phyloP scores from a whole-genome alignment of 2,888 invertebrate species.

The Pandemis corylana region DNA sequence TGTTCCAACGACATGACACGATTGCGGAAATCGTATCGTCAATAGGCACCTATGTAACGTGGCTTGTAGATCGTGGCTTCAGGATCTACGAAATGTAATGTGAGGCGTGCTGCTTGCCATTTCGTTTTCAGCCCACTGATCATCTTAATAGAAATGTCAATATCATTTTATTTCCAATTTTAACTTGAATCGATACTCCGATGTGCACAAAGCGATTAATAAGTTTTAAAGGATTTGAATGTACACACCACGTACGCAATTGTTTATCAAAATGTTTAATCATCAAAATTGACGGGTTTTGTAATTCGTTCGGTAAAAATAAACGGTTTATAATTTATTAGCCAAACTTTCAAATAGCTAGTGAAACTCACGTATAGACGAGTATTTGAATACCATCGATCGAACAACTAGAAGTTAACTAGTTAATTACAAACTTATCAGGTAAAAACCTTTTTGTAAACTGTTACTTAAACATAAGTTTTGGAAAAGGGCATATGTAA shows the following conservation, averaged over 20 bases:
- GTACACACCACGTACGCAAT: background rate
- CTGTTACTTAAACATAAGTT: background rate
- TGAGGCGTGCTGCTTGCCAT: conserved; percentile 8
- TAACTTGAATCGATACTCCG: background rate
- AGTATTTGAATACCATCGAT: background rate
- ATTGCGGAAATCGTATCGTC: conserved; percentile 28
- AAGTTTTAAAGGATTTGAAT: background rate
- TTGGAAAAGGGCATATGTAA: background rate
- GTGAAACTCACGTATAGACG: background rate
- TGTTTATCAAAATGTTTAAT: background rate
- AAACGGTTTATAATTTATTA: background rate
- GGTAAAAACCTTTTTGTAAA: background rate
- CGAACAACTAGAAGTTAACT: background rate
- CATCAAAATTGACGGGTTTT: background rate
- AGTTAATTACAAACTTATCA: background rate
- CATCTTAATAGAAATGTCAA: conserved; percentile 29
- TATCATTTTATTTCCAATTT: conserved; percentile 18
- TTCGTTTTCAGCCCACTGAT: conserved; percentile 13
- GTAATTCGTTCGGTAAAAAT: background rate
- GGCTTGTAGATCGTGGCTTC: background rate
- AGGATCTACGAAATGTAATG: background rate
- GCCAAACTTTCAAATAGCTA: background rate
- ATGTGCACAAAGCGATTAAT: background rate
- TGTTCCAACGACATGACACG: conserved; percentile 10
- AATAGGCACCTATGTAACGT: conserved; percentile 12